These are phyloP conservation scores for Chelidonichthys spinosus DNA, from an alignment of 2,797 vertebrate species.

Conservation along the genomic window DNA sequence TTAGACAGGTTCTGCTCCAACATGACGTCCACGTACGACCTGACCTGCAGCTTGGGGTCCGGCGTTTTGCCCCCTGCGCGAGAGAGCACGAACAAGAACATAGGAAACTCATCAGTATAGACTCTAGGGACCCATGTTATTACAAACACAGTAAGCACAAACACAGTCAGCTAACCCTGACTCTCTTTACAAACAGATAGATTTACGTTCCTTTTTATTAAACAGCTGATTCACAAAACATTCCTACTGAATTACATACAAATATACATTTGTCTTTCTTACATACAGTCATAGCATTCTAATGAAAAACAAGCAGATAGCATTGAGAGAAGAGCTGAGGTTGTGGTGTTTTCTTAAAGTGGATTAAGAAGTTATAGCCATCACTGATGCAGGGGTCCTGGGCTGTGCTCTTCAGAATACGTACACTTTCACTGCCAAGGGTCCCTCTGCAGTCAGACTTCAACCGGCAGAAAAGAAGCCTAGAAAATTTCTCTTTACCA, in stretches of 20 bases:
- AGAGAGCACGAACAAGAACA: constrained; percentile 96
- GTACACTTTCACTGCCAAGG: constrained; percentile 99
- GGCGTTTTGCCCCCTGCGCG: constrained; percentile 99
- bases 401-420: constrained; percentile 99
- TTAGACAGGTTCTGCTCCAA: constrained; percentile 98
- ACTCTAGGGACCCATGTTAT: constrained; percentile 42
- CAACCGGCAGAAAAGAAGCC: constrained; percentile 99
- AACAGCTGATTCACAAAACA: constrained; percentile 74
- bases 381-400: constrained; percentile 99
- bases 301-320: constrained; percentile 90
- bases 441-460: constrained; percentile 99
- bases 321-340: constrained; percentile 84
- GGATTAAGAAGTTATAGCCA: constrained; percentile 95
- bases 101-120: constrained; percentile 83
- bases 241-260: constrained; percentile 74
- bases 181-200: constrained; percentile 77
- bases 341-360: constrained; percentile 89
- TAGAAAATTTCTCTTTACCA: constrained; percentile 99
- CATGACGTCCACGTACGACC: constrained; percentile 99
- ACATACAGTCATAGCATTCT: constrained; percentile 78
- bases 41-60: constrained; percentile 98
- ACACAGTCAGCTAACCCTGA: constrained; percentile 84
- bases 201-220: constrained; percentile 69
- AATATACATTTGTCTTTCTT: constrained; percentile 71
- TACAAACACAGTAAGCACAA: constrained; percentile 81